These are phyloP conservation scores for Acleris cristana DNA, from an alignment of 2,888 invertebrate genomes.

Conservation along the genomic window DNA sequence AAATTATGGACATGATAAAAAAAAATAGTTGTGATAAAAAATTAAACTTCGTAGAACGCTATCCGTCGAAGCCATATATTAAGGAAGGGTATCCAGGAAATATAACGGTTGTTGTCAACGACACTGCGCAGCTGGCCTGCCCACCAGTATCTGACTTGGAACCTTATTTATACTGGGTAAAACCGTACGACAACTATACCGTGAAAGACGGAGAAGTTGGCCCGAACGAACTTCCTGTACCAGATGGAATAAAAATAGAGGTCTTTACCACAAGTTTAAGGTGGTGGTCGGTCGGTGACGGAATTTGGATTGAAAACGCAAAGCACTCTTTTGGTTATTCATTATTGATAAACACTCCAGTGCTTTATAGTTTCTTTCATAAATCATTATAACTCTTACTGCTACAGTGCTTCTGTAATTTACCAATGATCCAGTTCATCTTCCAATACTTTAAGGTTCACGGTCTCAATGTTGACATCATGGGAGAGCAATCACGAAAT, in stretches of 20 bases:
- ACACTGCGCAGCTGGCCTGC: slow-evolving; percentile 89
- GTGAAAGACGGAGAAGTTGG: slow-evolving; percentile 68
- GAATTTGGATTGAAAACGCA: slow-evolving; percentile 1
- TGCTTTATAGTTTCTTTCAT: too few relatives aligned
- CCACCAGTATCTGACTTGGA: slow-evolving; percentile 92
- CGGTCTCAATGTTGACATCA: not conserved
- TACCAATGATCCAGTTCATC: not conserved
- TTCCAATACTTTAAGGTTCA: not conserved
- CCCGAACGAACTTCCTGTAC: slow-evolving; percentile 71
- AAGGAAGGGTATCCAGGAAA: slow-evolving; percentile 92
- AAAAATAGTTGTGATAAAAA: slow-evolving; percentile 16
- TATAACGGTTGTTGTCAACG: slow-evolving; percentile 89
- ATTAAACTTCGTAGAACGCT: slow-evolving; percentile 86
- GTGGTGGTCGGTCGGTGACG: slow-evolving; percentile 53
- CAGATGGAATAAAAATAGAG: slow-evolving; percentile 66
- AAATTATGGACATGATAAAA: not conserved
- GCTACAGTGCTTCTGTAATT: slow-evolving; percentile 4
- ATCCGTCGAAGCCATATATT: slow-evolving; percentile 93
- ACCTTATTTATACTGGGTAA: slow-evolving; percentile 92
- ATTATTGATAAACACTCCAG: too few relatives aligned
- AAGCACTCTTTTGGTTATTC: not conserved
- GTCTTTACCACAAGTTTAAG: slow-evolving; percentile 66
- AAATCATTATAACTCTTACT: too few relatives aligned
- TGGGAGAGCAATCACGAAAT: not conserved
- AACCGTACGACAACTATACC: slow-evolving; percentile 71